A percentile compares a stretch with the other conserved stretches of the same genome.
phyloP scores from a whole-genome alignment of 2,797 vertebrate genomes.

The Hydrolagus colliei region DNA sequence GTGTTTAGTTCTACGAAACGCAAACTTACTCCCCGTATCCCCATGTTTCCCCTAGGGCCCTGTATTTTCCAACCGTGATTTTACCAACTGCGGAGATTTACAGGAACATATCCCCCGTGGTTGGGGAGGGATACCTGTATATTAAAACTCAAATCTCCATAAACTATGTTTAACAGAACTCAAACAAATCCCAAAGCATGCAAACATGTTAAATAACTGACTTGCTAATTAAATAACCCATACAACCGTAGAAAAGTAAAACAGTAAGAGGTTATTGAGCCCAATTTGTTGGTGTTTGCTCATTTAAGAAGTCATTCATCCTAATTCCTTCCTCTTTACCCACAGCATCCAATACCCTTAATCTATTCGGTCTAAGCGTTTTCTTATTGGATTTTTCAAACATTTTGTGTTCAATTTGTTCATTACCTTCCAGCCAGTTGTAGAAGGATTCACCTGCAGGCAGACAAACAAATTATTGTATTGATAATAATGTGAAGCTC shows the following conservation, averaged over 20 bases:
- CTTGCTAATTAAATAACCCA: not conserved
- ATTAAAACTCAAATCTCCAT: not conserved
- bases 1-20: too few species aligned
- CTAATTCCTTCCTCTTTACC: too few species aligned
- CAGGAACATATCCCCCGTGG: too few species aligned
- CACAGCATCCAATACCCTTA: too few species aligned
- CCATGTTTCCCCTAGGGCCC: too few species aligned
- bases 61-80: too few species aligned
- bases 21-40: too few species aligned
- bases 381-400: not conserved
- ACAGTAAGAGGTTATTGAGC: too few species aligned
- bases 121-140: too few species aligned
- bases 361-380: not conserved
- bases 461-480: not conserved
- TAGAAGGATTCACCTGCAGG: constrained; percentile 81
- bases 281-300: too few species aligned
- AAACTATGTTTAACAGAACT: not conserved
- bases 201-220: not conserved
- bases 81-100: too few species aligned
- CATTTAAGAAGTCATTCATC: too few species aligned
- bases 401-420: not conserved
- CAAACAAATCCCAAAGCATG: not conserved
- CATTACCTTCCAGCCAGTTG: constrained; percentile 86
- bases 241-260: not conserved
- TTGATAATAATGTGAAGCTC: not conserved